Percentiles rank a stretch among this genome's conserved stretches.
Evolutionary conservation across 2,797 vertebrate species (phyloP).

Genomic region (Galago senegalensis): DNA sequence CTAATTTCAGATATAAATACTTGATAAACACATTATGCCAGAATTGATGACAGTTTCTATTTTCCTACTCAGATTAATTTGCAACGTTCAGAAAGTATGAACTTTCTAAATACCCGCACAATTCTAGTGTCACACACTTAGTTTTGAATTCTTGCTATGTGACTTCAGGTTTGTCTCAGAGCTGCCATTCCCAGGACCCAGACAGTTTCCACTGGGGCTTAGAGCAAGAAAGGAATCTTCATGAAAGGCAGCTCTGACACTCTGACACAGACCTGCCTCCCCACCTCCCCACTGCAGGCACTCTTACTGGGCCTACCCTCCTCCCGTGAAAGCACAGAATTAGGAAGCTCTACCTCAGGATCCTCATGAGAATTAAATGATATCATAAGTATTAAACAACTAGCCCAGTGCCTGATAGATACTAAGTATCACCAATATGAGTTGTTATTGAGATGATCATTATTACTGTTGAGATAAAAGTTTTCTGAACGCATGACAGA

Average conservation of each 20-base stretch:
- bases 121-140: not conserved
- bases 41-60: not conserved
- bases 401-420: not conserved
- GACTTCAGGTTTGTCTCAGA: not conserved
- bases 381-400: conserved; percentile 1
- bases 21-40: not conserved
- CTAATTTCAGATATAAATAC: conserved; percentile 1
- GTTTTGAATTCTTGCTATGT: conserved; percentile 45
- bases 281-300: not conserved
- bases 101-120: not conserved
- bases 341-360: not conserved
- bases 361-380: not conserved
- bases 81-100: not conserved
- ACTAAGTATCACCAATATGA: not conserved
- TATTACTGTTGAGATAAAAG: not conserved
- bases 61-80: conserved; percentile 54
- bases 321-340: conserved; percentile 21
- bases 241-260: not conserved
- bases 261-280: not conserved
- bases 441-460: not conserved
- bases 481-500: not conserved
- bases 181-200: not conserved
- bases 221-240: not conserved
- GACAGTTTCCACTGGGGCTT: not conserved
- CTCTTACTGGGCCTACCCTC: not conserved